Evolutionary conservation across 2,113 vertebrate species (phyloP), one percentile per base, ranked within the genome.

Genomic region (Crotalus horridus): DNA sequence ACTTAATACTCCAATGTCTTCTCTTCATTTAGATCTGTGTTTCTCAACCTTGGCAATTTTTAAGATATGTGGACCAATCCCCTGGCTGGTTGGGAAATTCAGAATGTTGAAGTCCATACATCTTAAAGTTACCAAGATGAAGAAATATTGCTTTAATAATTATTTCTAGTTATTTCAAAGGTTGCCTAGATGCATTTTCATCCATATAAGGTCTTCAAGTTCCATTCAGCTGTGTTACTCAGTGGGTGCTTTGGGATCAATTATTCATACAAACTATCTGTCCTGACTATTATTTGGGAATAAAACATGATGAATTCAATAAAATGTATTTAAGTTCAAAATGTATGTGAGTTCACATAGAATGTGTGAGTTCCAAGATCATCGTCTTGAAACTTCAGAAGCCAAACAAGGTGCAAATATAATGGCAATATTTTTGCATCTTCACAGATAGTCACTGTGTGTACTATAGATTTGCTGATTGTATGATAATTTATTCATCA

Each of bases 401-500:
- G 86, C 13, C 24, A 87, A 87, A 29, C 48, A 87, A 39, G 24
- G 13, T 48, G 48, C 48, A 81, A 81, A 53, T 53, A 48, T 87
- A 12, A 51, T 53, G 11, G 21, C 21, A 46, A 87, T 88, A 4
- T 55, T 55, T 54, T 53, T 88, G 17, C 29, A 33, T 53, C 53
- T 54, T n/a, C 29, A 33, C 6, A 54, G 9, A 55, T 2, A 54
- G 29, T 54, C 26, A 21, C 53, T 20, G 1, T 88, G 23, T 17
- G 5, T 55, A n/a, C 29, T n/a, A 29, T 88, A 53, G 51, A 88
- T 26, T 54, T 88, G 13, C 6, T 15, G 17, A 55, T 3, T 39
- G 10, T 85, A 15, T 92, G 21, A 55, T 39, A 91, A 74, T 64
- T 94, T 29, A 90, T 90, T n/a, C 39, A 6, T 93, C 93, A 55